These are phyloP conservation scores for Monoplex corrugatus DNA, from an alignment of 2,888 invertebrate species.

Conservation along the genomic window DNA sequence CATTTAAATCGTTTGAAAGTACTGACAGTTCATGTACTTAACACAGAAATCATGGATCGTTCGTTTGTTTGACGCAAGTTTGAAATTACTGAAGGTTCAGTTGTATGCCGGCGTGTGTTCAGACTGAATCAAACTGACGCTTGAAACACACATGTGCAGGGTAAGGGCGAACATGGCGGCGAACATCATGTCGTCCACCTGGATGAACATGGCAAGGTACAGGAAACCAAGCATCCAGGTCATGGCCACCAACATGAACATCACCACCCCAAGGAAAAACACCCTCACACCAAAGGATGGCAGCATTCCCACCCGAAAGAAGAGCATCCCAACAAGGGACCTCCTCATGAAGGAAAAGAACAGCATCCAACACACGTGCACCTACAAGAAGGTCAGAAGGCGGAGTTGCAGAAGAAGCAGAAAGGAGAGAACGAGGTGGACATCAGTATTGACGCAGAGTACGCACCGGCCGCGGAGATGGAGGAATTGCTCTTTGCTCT, in stretches of 20 bases:
- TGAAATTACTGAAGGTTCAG: too few species aligned
- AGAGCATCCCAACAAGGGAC: neutral
- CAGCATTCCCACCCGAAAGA: neutral
- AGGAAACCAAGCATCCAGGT: neutral
- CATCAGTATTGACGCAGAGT: neutral
- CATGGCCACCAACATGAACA: neutral
- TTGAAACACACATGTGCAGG: neutral
- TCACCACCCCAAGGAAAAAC: neutral
- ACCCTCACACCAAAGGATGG: neutral
- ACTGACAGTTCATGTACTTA: too few species aligned
- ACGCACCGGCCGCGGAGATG: neutral
- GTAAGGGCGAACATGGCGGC: neutral
- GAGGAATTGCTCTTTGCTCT: slow-evolving; percentile 15
- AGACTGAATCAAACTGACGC: too few species aligned
- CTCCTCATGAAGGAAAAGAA: neutral
- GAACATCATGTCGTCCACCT: slow-evolving; percentile 4
- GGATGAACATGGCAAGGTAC: neutral
- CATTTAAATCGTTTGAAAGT: too few species aligned
- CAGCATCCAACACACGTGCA: slow-evolving; percentile 5
- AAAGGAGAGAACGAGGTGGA: neutral
- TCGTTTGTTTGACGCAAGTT: too few species aligned
- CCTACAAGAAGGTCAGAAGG: neutral
- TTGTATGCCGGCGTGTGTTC: too few species aligned
- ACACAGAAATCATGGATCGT: too few species aligned
- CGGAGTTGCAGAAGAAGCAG: neutral